Percentiles rank a stretch among this genome's conserved stretches.
phyloP scores from a whole-genome alignment of 2,888 invertebrate genomes.

The Scelioninae gen. 1 region DNA sequence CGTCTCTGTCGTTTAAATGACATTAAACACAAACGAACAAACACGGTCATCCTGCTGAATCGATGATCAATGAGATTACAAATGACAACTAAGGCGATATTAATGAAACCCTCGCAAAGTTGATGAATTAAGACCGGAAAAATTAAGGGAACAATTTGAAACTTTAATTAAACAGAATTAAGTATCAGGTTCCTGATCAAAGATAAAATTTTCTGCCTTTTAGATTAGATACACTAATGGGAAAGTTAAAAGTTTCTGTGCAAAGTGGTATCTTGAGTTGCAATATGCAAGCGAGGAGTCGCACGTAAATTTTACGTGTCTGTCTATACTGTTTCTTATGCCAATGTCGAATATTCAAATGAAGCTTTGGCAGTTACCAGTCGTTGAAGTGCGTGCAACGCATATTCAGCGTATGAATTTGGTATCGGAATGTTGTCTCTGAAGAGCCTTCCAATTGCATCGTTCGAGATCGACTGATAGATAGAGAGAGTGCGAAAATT shows the following conservation, averaged over 20 bases:
- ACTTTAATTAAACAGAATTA: too few relatives aligned
- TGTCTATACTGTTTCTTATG: slow-evolving; percentile 73
- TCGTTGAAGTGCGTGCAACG: slow-evolving; percentile 72
- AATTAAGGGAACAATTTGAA: too few relatives aligned
- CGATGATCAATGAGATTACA: slow-evolving; percentile 47
- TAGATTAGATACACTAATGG: too few relatives aligned
- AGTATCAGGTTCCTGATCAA: too few relatives aligned
- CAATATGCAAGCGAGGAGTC: too few relatives aligned
- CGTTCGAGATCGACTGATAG: slow-evolving; percentile 51
- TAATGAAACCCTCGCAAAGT: not conserved
- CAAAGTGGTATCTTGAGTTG: too few relatives aligned
- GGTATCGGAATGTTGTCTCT: slow-evolving; percentile 56
- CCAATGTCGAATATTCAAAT: slow-evolving; percentile 78
- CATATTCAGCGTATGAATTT: slow-evolving; percentile 69
- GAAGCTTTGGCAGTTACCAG: slow-evolving; percentile 72
- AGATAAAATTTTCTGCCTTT: too few relatives aligned
- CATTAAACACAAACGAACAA: slow-evolving; percentile 42
- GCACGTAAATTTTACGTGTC: too few relatives aligned
- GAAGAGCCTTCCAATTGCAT: slow-evolving; percentile 54
- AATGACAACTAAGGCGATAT: slow-evolving; percentile 15
- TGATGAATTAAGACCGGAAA: not conserved
- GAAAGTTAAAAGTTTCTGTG: too few relatives aligned
- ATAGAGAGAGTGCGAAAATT: slow-evolving; percentile 57
- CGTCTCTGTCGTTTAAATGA: slow-evolving; percentile 50
- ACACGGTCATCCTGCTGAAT: slow-evolving; percentile 53